Evolutionary conservation across 2,113 vertebrate genomes (phyloP), one percentile per base, ranked within the genome.

Genomic region (Tetrao urogallus): DNA sequence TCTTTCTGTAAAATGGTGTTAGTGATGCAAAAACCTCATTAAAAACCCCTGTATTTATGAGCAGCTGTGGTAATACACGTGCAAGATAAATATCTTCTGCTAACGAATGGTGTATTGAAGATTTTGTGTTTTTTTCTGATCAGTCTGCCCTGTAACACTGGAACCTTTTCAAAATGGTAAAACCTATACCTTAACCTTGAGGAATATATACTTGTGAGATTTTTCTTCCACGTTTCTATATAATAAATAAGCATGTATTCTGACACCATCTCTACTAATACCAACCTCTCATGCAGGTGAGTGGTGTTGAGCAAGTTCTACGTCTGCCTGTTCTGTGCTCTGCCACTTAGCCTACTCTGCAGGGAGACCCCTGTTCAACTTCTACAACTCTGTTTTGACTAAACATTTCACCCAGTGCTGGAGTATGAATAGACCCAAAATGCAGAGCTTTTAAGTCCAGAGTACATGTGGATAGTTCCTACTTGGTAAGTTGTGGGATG

Each of bases 21-120:
- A 67, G 66, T 0, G 0, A 52, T 78, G 12, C 28, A 69, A 50
- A 74, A 87, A 72, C 2, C 14, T 8, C 34, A 3, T 56, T 56
- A 83, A 88, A 90, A 74, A 16, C 4, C 56, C 56, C 30, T 81
- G 3, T 58, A 2, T 57, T 75, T 69, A 9, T 72, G 27, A 32
- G 38, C 45, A 57, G 43, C 34, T 17, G 2, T 43, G 42, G 9
- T 52, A 38, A 66, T 30, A 52, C 12, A 28, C 25, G 27, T 70
- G 18, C 17, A 28, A 73, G 36, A 8, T 56, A 1, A 50, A 36
- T 69, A 47, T 60, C 47, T 63, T 78, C 16, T 78, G 38, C 52
- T 90, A 18, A 10, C 72, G 38, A 66, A 70, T 67, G 36, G 28
- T 1, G 15, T 52, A 56, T 7, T 52, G 22, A 57, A 74, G 24